Conservation (phyloP, 1,140 invertebrate species). For the Helicoverpa armigera region DNA sequence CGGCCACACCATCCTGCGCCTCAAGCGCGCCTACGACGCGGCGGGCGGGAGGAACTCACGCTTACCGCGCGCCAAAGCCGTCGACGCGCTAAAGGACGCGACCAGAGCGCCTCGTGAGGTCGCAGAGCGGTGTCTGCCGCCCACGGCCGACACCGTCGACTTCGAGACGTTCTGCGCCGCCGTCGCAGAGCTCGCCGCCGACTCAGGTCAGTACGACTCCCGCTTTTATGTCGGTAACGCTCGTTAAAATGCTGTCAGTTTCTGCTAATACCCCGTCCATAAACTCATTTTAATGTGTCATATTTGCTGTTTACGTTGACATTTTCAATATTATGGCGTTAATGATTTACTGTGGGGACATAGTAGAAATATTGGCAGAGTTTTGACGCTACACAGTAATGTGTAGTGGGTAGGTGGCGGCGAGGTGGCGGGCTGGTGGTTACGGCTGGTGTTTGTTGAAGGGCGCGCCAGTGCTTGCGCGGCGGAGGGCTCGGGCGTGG, state of each 20-base stretch:
- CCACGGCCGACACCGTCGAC: constrained; percentile 69
- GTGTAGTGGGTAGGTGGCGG: constrained; percentile 46
- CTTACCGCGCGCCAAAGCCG: constrained; percentile 64
- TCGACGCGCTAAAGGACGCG: constrained; percentile 74
- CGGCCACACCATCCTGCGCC: constrained; percentile 77
- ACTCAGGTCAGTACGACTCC: constrained; percentile 67
- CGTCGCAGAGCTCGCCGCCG: constrained; percentile 86
- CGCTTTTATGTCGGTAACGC: neutral
- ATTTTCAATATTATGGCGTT: neutral
- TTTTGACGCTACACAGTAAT: constrained; percentile 3
- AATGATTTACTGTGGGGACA: neutral
- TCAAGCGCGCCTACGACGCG: constrained; percentile 81
- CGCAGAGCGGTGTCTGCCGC: constrained; percentile 71
- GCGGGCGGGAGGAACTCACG: constrained; percentile 74
- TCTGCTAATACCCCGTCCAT: constrained; percentile 14
- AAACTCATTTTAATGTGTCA: constrained; percentile 14
- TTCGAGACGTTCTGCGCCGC: constrained; percentile 88
- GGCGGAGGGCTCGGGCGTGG: constrained; percentile 67
- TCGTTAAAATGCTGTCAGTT: constrained; percentile 33
- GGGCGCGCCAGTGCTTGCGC: constrained; percentile 54
- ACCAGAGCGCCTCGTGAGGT: constrained; percentile 67
- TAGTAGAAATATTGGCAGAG: constrained; percentile 1
- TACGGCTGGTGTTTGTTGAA: constrained; percentile 62
- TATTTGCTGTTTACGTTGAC: constrained; percentile 2
- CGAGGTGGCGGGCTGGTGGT: constrained; percentile 35